Evolutionary conservation across 2,113 vertebrate genomes (phyloP), one percentile per base, ranked within the genome.

Genomic region (Myiopsitta monachus): DNA sequence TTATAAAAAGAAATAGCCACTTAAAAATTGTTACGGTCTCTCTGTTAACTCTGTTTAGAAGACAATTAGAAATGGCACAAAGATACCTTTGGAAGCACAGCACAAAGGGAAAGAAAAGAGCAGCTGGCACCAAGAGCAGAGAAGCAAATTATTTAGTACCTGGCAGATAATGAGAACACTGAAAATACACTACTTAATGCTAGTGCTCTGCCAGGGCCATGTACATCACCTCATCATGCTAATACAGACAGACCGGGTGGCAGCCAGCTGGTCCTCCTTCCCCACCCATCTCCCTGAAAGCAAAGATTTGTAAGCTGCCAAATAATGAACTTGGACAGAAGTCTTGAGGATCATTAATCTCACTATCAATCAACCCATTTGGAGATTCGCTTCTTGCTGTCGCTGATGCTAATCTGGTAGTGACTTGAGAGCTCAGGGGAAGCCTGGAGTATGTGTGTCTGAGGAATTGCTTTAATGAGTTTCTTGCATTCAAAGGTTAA

Each of bases 311-410:
- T 94, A 95, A 92, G 87, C 69, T 2, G 26, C 83, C 73, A 85
- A 90, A 76, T 96, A 96, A 96, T 96, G 92, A 97, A 95, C 83
- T 91, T 85, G 92, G 95, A 94, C 92, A 96, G 95, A 96, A 94
- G 79, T 96, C 95, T 19, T 88, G 92, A 88, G 86, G 91, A 94
- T 96, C 95, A 96, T 97, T 97, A 95, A 96, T 95, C 92, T 93
- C 1, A 1, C 92, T 94, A 97, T 96, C 94, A 96, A 95, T 96
- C 95, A 97, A 92, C 31, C 67, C 66, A 73, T 94, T 90, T 85
- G 86, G 88, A 94, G 88, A 91, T 87, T 82, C 5, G 15, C 86
- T 88, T 89, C 94, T 93, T 62, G 83, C 90, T 84, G 88, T 61
- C 3, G 4, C 86, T 92, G 96, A 83, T 87, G 86, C 80, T 90